phyloP scores from a whole-genome alignment of 2,888 invertebrate species.

The Pandemis heparana region DNA sequence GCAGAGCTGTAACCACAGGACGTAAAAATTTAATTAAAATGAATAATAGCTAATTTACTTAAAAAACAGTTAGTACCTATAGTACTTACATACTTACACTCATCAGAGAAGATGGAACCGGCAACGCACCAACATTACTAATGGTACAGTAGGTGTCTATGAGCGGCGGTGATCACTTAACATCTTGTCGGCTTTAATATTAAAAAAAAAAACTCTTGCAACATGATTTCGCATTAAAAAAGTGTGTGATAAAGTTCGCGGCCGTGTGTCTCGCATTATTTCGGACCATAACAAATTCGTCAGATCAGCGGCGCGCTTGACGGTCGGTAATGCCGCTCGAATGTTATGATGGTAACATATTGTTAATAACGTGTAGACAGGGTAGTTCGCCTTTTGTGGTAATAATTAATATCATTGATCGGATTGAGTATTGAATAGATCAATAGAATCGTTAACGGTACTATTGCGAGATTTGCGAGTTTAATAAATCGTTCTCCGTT shows the following conservation, averaged over 20 bases:
- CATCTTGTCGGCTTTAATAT: too few species aligned
- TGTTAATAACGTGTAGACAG: conserved; percentile 57
- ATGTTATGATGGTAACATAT: conserved; percentile 73
- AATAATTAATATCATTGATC: conserved; percentile 39
- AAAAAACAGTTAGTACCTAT: too few species aligned
- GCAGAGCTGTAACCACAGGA: too few species aligned
- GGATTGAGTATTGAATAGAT: conserved; percentile 34
- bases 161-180: too few species aligned
- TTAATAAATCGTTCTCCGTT: conserved; percentile 11
- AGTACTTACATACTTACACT: too few species aligned
- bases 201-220: too few species aligned
- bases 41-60: too few species aligned
- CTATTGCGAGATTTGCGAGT: conserved; percentile 13
- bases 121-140: too few species aligned
- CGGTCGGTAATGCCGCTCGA: conserved; percentile 72
- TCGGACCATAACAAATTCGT: conserved; percentile 83
- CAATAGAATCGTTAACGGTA: conserved; percentile 33
- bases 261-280: conserved; percentile 69
- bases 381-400: conserved; percentile 41
- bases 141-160: too few species aligned
- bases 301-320: conserved; percentile 78
- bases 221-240: neutral
- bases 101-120: too few species aligned
- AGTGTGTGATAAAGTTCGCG: neutral
- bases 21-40: too few species aligned